Percentiles rank a stretch among this genome's conserved stretches.
These are phyloP conservation scores for Mythimna albipuncta DNA, from an alignment of 2,888 invertebrate genomes.

Conservation along the genomic window DNA sequence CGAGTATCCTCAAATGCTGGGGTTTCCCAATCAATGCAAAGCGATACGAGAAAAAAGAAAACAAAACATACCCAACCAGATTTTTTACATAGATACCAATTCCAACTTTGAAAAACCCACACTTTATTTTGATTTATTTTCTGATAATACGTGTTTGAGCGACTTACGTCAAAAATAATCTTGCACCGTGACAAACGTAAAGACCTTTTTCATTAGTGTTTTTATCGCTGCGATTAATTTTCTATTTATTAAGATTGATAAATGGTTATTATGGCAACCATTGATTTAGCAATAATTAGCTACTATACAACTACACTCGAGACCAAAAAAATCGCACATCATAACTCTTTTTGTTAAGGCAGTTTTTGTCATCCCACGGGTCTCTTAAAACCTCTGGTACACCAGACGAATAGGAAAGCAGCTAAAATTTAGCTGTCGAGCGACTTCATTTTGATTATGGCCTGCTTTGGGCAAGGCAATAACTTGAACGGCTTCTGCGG, in stretches of 20 bases:
- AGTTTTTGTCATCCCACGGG: too few species aligned
- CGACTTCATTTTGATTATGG: too few species aligned
- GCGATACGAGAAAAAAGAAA: background rate
- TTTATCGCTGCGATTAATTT: conserved; percentile 24
- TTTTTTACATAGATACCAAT: conserved; percentile 11
- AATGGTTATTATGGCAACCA: background rate
- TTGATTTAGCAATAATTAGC: too few species aligned
- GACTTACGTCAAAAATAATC: conserved; percentile 23
- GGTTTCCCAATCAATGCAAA: background rate
- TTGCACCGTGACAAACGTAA: background rate
- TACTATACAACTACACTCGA: too few species aligned
- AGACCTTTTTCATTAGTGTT: conserved; percentile 24
- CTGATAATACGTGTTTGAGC: conserved; percentile 13
- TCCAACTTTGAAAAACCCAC: conserved; percentile 37
- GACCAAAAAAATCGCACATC: too few species aligned
- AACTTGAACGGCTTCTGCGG: too few species aligned
- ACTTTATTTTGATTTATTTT: conserved; percentile 16
- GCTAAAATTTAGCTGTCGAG: too few species aligned
- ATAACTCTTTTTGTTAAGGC: too few species aligned
- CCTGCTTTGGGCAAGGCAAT: too few species aligned
- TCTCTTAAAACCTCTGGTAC: too few species aligned
- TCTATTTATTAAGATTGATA: background rate
- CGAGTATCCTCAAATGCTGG: background rate
- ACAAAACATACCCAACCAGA: background rate
- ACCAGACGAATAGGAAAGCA: too few species aligned